Percentiles rank a stretch among this genome's conserved stretches.
Conservation (phyloP, 2,888 invertebrate species). For the Himalopsyche japonica region DNA sequence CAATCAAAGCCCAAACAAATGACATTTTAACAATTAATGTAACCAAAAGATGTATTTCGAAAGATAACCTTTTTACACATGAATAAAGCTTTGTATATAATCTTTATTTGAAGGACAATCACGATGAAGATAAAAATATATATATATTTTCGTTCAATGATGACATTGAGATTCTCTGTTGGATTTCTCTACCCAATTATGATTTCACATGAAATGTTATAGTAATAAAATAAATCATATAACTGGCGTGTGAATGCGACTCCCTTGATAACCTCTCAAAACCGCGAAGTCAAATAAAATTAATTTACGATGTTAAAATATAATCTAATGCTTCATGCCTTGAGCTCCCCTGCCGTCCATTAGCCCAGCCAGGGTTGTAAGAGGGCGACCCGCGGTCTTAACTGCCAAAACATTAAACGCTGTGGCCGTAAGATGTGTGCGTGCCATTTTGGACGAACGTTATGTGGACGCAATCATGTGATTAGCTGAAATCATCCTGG, state of each 20-base stretch:
- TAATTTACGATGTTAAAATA: not conserved
- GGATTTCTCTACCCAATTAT: too few relatives aligned
- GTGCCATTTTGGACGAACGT: constrained; percentile 24
- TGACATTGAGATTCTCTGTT: too few relatives aligned
- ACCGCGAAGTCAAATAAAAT: not conserved
- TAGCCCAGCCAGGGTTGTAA: not conserved
- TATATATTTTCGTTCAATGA: too few relatives aligned
- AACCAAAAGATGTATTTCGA: too few relatives aligned
- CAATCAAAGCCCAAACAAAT: too few relatives aligned
- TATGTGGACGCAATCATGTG: not conserved
- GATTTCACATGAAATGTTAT: not conserved
- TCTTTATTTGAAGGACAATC: too few relatives aligned
- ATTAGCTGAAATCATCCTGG: not conserved
- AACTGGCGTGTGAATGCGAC: not conserved
- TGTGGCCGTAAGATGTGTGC: not conserved
- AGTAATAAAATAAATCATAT: not conserved
- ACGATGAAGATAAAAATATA: too few relatives aligned
- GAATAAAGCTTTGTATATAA: too few relatives aligned
- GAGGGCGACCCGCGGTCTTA: constrained; percentile 11
- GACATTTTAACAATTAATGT: too few relatives aligned
- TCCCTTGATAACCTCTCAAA: not conserved
- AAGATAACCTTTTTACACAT: too few relatives aligned
- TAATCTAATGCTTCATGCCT: not conserved
- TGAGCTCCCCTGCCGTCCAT: not conserved
- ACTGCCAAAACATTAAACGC: not conserved